Conservation (phyloP, 2,113 vertebrate genomes). For the Perccottus glenii region DNA sequence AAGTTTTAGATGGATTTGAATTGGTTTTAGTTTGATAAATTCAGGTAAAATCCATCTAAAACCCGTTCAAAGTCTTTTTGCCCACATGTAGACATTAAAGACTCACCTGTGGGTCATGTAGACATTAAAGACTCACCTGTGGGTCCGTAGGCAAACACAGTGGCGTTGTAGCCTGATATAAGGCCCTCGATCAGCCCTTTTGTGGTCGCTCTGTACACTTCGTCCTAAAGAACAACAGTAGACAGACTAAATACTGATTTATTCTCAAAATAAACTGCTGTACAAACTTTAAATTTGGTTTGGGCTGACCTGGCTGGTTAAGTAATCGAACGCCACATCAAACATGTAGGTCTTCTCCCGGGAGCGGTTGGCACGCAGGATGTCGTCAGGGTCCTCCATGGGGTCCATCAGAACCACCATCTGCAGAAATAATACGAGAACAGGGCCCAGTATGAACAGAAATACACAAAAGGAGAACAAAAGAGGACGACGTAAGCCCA, state of each 20-base stretch:
- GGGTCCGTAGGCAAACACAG: conserved; percentile 91
- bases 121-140: conserved; percentile 78
- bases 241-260: neutral
- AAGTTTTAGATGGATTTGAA: no score
- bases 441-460: neutral
- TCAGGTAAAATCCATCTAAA: no score
- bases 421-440: conserved; percentile 59
- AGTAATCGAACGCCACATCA: conserved; percentile 88
- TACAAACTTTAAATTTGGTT: neutral
- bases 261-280: neutral
- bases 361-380: conserved; percentile 86
- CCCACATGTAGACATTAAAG: no score
- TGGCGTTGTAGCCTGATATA: conserved; percentile 91
- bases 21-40: no score
- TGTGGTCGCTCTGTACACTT: conserved; percentile 89
- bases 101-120: conserved; percentile 85
- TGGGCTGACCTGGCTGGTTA: conserved; percentile 85
- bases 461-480: conserved; percentile 1
- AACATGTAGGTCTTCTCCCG: conserved; percentile 92
- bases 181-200: conserved; percentile 86
- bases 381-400: conserved; percentile 86
- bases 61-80: no score
- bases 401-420: conserved; percentile 93
- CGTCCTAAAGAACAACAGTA: conserved; percentile 77
- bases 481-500: neutral